Conservation (phyloP, 2,888 invertebrate genomes). For the Ephialtes manifestator region DNA sequence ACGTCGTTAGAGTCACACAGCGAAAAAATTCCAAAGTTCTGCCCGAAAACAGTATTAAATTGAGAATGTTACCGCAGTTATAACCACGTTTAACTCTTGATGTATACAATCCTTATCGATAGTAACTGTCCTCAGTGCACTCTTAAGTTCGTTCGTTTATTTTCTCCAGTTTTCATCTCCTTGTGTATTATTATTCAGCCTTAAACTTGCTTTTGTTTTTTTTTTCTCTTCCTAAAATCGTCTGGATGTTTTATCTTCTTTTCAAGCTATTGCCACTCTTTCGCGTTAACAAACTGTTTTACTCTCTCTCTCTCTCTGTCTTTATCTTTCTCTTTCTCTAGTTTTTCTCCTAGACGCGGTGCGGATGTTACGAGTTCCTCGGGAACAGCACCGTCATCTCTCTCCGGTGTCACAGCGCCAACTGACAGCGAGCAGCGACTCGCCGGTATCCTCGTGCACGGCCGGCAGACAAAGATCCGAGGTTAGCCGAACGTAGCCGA, state of each 20-base stretch:
- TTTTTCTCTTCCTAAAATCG: not conserved
- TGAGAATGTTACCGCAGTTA: too few species aligned
- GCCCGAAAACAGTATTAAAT: too few species aligned
- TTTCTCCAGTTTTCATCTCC: constrained; percentile 2
- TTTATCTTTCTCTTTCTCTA: too few species aligned
- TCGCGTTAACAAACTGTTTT: not conserved
- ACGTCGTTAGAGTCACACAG: too few species aligned
- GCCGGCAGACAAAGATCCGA: constrained; percentile 82
- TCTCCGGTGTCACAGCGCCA: constrained; percentile 81
- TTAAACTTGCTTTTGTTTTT: not conserved
- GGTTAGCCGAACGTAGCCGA: constrained; percentile 73
- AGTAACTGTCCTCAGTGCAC: not conserved
- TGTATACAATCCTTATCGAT: not conserved
- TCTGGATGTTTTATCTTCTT: not conserved
- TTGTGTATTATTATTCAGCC: not conserved
- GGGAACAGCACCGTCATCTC: constrained; percentile 76
- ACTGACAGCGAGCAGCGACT: constrained; percentile 79
- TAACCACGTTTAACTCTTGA: too few species aligned
- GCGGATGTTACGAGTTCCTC: constrained; percentile 71
- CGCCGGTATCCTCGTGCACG: constrained; percentile 82
- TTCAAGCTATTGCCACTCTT: not conserved
- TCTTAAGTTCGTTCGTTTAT: not conserved
- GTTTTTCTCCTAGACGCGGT: constrained; percentile 45
- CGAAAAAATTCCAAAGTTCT: too few species aligned
- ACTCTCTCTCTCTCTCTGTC: constrained; percentile 1